Evolutionary conservation across 2,888 invertebrate genomes (phyloP), one percentile per base, ranked within the genome.

Genomic region (Synanthedon vespiformis): DNA sequence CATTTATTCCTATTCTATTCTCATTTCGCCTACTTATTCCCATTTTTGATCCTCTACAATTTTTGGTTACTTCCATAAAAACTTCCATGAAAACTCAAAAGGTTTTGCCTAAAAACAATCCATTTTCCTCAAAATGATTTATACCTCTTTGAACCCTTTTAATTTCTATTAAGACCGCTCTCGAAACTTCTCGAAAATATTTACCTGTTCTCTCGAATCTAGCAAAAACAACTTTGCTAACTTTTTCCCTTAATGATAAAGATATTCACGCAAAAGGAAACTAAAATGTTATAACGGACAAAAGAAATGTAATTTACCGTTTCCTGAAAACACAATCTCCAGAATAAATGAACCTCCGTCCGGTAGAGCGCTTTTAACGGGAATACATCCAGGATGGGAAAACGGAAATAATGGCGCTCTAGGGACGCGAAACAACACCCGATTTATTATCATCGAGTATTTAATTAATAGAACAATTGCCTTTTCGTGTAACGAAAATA

Each of bases 281-380:
- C 14, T 44, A 44, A 41, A 14, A 44, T 44, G 14, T n/a, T 44
- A 44, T 13, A 44, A 14, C 44, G n/a, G 14, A 14, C 44, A 13
- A 44, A 44, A 44, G 44, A 44, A 44, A 44, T 44, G 44, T 12
- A 44, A 44, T 44, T 44, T 44, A 44, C 12, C n/a, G 44, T 14
- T 44, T 44, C 44, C 44, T 44, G 44, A n/a, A 44, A 53, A 52
- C 48, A 50, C 55, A 57, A 57, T 54, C 53, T 56, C 53, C 53
- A 40, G 51, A 52, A 52, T 50, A 57, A 57, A 57, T 53, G 57
- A 57, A 52, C 54, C 56, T 57, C 57, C 55, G 50, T 51, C 51
- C 50, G 22, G 22, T 22, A 50, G 34, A 22, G n/a, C 27, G 44
- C 44, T 44, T 44, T 44, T 44, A n/a, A 13, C 13, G 13, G 14